Base-by-base conservation (phyloP, 2,113 vertebrate genomes). In the Syrrhaptes paradoxus region DNA sequence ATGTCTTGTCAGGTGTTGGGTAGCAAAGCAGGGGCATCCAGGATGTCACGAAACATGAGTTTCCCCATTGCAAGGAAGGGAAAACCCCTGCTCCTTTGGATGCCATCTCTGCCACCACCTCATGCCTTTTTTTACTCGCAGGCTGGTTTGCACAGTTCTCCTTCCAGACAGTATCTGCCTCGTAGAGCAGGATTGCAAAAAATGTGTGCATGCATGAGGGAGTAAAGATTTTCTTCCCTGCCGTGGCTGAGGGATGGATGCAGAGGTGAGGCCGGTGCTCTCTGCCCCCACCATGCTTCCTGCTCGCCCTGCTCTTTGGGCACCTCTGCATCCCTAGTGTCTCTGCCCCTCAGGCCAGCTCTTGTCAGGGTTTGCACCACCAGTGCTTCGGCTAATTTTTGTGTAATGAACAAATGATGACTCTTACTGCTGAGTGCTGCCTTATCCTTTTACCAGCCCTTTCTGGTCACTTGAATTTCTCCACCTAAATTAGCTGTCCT, bases 251-350 rank as follows among this genome's bases (percentile, higher is more conserved):
- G 74, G 79, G 78, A 10, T 32, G 58, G 63, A 46, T 36, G 51
- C 73, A 70, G 68, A 10, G 3, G 0, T 15, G 34, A 48, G 55
- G 63, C 28, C 26, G 29, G 18, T 61, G 81, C 68, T 68, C 19
- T 57, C 57, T 65, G 45, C 31, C 19, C 36, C 57, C 48, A 16
- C 38, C 22, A 8, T 1, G 1, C 20, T 21, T 15, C 10, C 3
- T 0, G 31, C 57, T 77, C 52, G 1, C 25, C 2, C 2, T 16
- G 7, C 29, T 84, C 21, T 46, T 76, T 6, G 8, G 52, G 41
- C 1, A 0, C n/a, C 29, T 57, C 28, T 73, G 63, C 0, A 0
- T 81, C 7, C 57, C 48, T 48, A 45, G 31, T 0, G 0, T 34
- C 59, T 38, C 81, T 93, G 81, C 43, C 54, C 26, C 41, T 63